Base-by-base conservation (phyloP, 2,888 invertebrate genomes). In the Ophion ellenae region DNA sequence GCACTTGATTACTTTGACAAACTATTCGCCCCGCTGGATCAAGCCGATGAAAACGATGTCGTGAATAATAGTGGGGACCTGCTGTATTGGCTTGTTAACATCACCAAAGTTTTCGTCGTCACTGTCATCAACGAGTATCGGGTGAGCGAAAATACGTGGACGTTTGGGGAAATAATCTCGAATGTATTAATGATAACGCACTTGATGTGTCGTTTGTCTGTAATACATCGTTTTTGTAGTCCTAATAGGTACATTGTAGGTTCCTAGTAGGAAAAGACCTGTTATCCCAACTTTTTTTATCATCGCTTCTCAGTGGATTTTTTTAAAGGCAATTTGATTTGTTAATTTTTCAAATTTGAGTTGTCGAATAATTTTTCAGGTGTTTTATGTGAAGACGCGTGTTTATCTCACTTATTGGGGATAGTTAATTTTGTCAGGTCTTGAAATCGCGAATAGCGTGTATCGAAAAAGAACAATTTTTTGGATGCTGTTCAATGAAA, bases 1-100 rank as follows among this genome's bases (percentile, higher is more conserved):
- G 71, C 80, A 32, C 45, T 70, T 47, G 76, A 84, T 80, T 80
- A 64, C 57, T 61, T 76, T 66, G 84, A 66, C 64, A 76, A 84
- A 75, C 76, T 80, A 28, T 14, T 53, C 77, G 28, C 36, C 40
- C 64, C 70, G 61, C n/a, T 45, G 61, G 20, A 73, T 61, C 76
- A 32, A 36, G 32, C 20, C 64, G 53, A 53, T 57, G 64, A 80
- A 36, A 71, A 76, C 75, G 32, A 71, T 53, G 75, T 84, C 80
- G 63, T 66, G 75, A 76, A 70, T 53, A 53, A 80, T 80, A 66
- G 40, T 69, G 28, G 17, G 63, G 24, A 28, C 28, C 20, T 9
- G 40, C 36, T 24, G 14, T n/a, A 69, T 45, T 5, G 10, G 11
- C 24, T 20, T 45, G 63, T 70, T 66, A 11, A 53, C 40, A 36